Conservation (phyloP, 2,797 vertebrate genomes). For the Poeciliopsis gracilis region DNA sequence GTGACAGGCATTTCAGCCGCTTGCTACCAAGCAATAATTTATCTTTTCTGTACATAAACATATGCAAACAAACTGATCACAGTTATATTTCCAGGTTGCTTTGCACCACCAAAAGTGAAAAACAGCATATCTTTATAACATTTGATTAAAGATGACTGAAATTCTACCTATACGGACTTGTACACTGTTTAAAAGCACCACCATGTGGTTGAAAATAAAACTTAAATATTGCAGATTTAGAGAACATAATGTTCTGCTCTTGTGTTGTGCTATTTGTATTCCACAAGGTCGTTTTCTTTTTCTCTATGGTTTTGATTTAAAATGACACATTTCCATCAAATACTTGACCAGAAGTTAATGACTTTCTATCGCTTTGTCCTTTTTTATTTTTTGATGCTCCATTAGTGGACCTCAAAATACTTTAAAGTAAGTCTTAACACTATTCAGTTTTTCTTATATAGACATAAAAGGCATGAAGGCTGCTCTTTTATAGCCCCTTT, state of each 20-base stretch:
- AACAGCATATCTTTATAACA: not conserved
- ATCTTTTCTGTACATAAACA: not conserved
- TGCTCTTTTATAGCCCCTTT: not conserved
- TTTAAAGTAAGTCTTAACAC: slow-evolving; percentile 74
- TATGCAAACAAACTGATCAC: slow-evolving; percentile 3
- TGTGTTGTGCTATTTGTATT: slow-evolving; percentile 13
- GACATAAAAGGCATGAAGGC: not conserved
- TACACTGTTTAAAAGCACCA: slow-evolving; percentile 39
- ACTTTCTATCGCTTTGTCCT: slow-evolving; percentile 15
- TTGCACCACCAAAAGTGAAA: not conserved
- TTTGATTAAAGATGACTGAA: not conserved
- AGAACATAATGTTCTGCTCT: not conserved
- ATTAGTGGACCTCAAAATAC: slow-evolving; percentile 77
- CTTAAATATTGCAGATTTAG: not conserved
- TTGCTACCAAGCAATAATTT: not conserved
- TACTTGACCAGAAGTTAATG: not conserved
- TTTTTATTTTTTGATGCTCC: slow-evolving; percentile 23
- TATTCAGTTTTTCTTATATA: not conserved
- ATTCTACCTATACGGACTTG: not conserved
- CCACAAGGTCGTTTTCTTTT: not conserved
- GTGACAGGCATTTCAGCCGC: slow-evolving; percentile 24
- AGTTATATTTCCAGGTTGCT: not conserved
- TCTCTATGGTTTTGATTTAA: not conserved
- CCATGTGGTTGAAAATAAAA: slow-evolving; percentile 51
- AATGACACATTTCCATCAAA: not conserved